These are phyloP conservation scores for Adelges cooleyi DNA, from an alignment of 1,140 invertebrate genomes.

Conservation along the genomic window DNA sequence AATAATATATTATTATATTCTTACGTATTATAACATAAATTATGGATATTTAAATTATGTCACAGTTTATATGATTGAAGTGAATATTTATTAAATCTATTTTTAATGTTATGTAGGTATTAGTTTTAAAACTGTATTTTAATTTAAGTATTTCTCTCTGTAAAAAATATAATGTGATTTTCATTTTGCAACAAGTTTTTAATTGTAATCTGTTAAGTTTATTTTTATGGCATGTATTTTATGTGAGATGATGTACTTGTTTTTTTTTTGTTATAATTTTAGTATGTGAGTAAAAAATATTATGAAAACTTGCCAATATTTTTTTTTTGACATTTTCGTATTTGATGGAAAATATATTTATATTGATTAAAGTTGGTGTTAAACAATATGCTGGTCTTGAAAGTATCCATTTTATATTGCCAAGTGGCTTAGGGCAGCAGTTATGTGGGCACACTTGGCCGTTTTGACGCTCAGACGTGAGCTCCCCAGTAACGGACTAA, in stretches of 20 bases:
- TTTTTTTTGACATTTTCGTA: too few relatives aligned
- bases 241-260: conserved; percentile 1
- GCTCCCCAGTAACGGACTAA: too few relatives aligned
- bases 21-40: neutral
- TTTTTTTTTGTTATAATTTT: conserved; percentile 11
- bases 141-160: neutral
- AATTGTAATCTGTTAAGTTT: conserved; percentile 24
- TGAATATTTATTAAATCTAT: conserved; percentile 2
- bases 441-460: too few relatives aligned
- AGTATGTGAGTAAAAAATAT: conserved; percentile 1
- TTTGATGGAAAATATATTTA: too few relatives aligned
- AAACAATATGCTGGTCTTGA: too few relatives aligned
- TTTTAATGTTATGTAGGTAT: conserved; percentile 18
- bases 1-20: neutral
- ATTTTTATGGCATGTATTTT: conserved; percentile 19
- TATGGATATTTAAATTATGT: neutral
- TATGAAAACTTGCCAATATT: conserved; percentile 11
- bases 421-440: too few relatives aligned
- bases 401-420: too few relatives aligned
- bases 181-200: neutral
- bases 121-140: neutral
- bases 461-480: too few relatives aligned
- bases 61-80: neutral
- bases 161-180: conserved; percentile 4
- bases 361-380: too few relatives aligned